phyloP scores from a whole-genome alignment of 1,140 invertebrate species.

The Camponotus vicinus region DNA sequence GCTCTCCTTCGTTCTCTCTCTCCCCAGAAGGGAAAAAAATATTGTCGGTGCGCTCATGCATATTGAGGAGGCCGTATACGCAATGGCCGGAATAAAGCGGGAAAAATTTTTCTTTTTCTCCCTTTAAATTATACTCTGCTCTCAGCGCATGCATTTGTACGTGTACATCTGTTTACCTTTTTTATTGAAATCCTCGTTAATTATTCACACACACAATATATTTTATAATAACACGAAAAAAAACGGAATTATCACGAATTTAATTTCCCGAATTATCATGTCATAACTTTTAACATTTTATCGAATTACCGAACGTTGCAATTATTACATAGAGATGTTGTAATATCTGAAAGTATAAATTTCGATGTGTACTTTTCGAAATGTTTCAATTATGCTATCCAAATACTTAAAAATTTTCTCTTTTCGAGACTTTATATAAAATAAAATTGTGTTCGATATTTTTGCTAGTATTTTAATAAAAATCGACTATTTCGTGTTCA shows the following conservation, averaged over 20 bases:
- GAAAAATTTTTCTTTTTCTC: not conserved
- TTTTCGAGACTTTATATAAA: not conserved
- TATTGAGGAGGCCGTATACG: slow-evolving; percentile 16
- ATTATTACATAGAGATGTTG: not conserved
- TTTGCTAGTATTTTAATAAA: not conserved
- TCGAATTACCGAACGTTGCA: not conserved
- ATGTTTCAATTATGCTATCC: not conserved
- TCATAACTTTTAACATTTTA: not conserved
- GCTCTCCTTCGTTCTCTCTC: too few relatives aligned
- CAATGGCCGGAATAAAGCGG: not conserved
- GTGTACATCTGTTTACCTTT: not conserved
- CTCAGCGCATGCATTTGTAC: not conserved
- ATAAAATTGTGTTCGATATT: not conserved
- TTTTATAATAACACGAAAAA: not conserved
- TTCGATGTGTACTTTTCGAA: not conserved
- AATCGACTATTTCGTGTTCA: not conserved
- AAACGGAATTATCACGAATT: not conserved
- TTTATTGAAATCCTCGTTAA: not conserved
- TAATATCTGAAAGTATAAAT: not conserved
- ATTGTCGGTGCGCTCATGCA: not conserved
- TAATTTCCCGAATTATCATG: not conserved
- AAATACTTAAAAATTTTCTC: not conserved
- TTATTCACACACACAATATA: not conserved
- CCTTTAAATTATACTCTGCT: not conserved
- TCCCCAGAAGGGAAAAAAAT: not conserved